Conservation (phyloP, 2,113 vertebrate species). For the Sus scrofa region T2T-Sscrofa CM000819.6:85751501-85752000, state of each 20-base stretch:
- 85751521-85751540: not conserved
- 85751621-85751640: not conserved
- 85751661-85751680: not conserved
- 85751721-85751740: not conserved
- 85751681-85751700: slow-evolving; percentile 64
- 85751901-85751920: too few species aligned
- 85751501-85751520: not conserved
- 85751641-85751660: not conserved
- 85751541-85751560: not conserved
- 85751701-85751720: slow-evolving; percentile 65
- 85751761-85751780: too few species aligned
- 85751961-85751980: slow-evolving; percentile 64
- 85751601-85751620: not conserved
- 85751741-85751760: too few species aligned
- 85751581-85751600: not conserved
- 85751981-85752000: slow-evolving; percentile 56
- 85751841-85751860: too few species aligned
- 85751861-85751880: too few species aligned
- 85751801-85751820: too few species aligned
- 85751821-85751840: too few species aligned
- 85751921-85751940: too few species aligned
- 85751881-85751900: too few species aligned
- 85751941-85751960: slow-evolving; percentile 66
- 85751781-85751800: too few species aligned
- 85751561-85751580: not conserved